These are phyloP conservation scores for Embidobia sp. DNA, from an alignment of 2,888 invertebrate genomes.

Conservation along the genomic window DNA sequence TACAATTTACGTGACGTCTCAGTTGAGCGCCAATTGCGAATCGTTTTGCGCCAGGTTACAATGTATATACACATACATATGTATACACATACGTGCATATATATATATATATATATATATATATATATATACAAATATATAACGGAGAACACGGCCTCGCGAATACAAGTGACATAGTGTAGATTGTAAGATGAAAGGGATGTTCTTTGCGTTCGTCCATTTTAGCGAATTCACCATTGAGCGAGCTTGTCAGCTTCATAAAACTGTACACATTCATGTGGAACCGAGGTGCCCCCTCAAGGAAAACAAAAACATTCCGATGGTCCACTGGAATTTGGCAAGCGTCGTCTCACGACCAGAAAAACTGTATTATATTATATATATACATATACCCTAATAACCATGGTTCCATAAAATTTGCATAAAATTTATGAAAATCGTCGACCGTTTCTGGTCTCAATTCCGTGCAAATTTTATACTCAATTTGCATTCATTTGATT, in stretches of 20 bases:
- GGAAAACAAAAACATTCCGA: slow-evolving; percentile 23
- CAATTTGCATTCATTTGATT: no score
- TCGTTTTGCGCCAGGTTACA: no score
- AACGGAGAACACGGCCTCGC: slow-evolving; percentile 49
- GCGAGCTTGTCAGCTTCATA: slow-evolving; percentile 39
- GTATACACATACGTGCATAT: no score
- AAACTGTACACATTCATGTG: no score
- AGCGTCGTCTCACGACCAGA: slow-evolving; percentile 20
- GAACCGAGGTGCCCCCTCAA: background rate
- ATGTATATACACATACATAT: no score
- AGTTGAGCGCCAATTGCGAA: no score
- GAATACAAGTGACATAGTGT: slow-evolving; percentile 56
- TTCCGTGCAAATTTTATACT: no score
- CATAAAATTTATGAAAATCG: no score
- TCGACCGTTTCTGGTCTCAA: no score
- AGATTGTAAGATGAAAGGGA: slow-evolving; percentile 43
- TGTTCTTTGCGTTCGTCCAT: slow-evolving; percentile 30
- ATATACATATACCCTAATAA: slow-evolving; percentile 20
- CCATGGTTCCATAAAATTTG: no score
- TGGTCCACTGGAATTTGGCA: slow-evolving; percentile 24
- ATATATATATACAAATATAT: slow-evolving; percentile 22
- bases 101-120: slow-evolving; percentile 14
- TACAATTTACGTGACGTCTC: no score
- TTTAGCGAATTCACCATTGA: slow-evolving; percentile 49
- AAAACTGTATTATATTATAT: slow-evolving; percentile 34